Conservation (phyloP, 1,140 invertebrate genomes). For the Chlorops oryzae region DNA sequence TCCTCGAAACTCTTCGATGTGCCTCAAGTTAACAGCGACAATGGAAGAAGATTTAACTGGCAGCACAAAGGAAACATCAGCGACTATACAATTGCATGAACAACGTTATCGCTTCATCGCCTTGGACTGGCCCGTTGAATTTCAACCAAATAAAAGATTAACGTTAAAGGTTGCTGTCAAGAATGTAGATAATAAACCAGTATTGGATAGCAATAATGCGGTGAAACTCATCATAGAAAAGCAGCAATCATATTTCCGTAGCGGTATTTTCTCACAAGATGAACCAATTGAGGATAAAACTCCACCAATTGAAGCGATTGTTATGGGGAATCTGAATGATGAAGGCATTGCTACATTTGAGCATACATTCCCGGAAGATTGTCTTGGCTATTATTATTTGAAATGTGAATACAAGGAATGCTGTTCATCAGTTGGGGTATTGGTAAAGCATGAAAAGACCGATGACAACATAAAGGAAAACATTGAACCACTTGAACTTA, state of each 20-base stretch:
- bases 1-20: constrained; percentile 47
- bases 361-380: constrained; percentile 26
- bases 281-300: constrained; percentile 27
- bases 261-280: too few relatives aligned
- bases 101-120: constrained; percentile 80
- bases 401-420: constrained; percentile 29
- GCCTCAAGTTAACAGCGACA: constrained; percentile 57
- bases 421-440: constrained; percentile 23
- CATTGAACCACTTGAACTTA: too few relatives aligned
- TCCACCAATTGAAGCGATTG: constrained; percentile 24
- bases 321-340: constrained; percentile 26
- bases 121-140: constrained; percentile 64
- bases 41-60: constrained; percentile 71
- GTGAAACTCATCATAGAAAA: constrained; percentile 8
- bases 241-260: too few relatives aligned
- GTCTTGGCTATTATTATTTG: constrained; percentile 26
- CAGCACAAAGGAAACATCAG: too few relatives aligned
- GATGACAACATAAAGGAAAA: too few relatives aligned
- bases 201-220: too few relatives aligned
- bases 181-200: constrained; percentile 33
- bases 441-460: too few relatives aligned
- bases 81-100: constrained; percentile 64
- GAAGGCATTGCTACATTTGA: constrained; percentile 29
- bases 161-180: too few relatives aligned
- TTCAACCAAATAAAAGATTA: too few relatives aligned